Evolutionary conservation across 1,140 invertebrate species (phyloP), one percentile per base, ranked within the genome.

Genomic region (Varroa destructor): DNA sequence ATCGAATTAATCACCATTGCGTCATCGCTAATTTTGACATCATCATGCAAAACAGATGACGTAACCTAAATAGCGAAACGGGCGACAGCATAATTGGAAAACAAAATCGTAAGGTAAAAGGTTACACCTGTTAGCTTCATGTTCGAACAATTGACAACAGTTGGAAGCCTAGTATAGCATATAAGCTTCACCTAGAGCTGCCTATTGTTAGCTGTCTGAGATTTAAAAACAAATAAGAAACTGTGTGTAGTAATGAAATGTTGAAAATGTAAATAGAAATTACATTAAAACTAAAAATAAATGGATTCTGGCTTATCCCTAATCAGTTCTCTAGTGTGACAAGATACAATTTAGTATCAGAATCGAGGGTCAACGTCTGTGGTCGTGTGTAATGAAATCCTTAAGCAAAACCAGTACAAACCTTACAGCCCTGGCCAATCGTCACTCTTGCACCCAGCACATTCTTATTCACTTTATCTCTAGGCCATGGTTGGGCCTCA

Each of bases 381-480:
- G 25, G 25, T 25, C 25, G 25, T 25, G 25, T 25, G 25, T 25
- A 25, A 25, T 25, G 25, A 25, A 25, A 25, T 25, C 25, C 25
- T 25, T 25, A 25, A 25, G 25, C 25, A 25, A 25, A 42, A 12
- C 3, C 3, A 58, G 25, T 58, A 37, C 61, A 36, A 14, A 67
- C 61, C 61, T 46, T 67, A 5, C 40, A 67, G 37, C 61, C 61
- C 2, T 12, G 3, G 46, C 61, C 61, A 37, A 67, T 67, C 40
- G 61, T 25, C 3, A 67, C 61, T 12, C 61, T 40, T 43, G 61
- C 61, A 4, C 61, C 61, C 40, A 67, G 14, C 12, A 67, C 61
- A 8, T 46, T 67, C 36, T 67, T 67, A 12, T 67, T 67, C 40
- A 46, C 61, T 40, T 67, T 40, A 40, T 43, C 61, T 67, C 46